Percentiles rank a stretch among this genome's conserved stretches.
phyloP scores from a whole-genome alignment of 2,888 invertebrate genomes.

The Meteorus colon region DNA sequence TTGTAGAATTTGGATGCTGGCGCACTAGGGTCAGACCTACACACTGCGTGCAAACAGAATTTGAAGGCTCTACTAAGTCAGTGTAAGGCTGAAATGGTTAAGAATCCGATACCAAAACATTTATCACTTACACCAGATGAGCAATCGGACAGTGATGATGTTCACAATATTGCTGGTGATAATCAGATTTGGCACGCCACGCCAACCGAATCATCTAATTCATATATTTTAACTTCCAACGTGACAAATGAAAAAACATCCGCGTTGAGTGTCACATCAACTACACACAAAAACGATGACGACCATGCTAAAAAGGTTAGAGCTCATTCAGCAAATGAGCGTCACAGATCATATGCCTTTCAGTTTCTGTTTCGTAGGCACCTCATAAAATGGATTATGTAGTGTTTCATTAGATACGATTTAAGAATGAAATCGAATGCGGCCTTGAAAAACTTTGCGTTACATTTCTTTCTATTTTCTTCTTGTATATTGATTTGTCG shows the following conservation, averaged over 20 bases:
- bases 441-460: background rate
- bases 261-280: constrained; percentile 61
- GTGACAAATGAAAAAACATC: constrained; percentile 68
- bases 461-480: background rate
- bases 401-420: constrained; percentile 2
- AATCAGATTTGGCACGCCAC: constrained; percentile 65
- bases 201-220: constrained; percentile 64
- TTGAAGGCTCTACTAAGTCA: constrained; percentile 66
- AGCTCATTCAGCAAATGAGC: constrained; percentile 35
- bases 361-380: constrained; percentile 42
- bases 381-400: background rate
- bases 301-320: constrained; percentile 67
- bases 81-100: constrained; percentile 63
- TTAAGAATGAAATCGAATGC: constrained; percentile 11
- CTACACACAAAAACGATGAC: constrained; percentile 67
- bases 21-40: constrained; percentile 68
- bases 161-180: constrained; percentile 63
- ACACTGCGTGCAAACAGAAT: constrained; percentile 65
- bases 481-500: background rate
- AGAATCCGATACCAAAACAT: constrained; percentile 62
- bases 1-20: constrained; percentile 70
- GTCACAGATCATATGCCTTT: constrained; percentile 37
- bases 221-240: constrained; percentile 64
- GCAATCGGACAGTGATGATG: constrained; percentile 69
- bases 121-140: constrained; percentile 66